phyloP scores from a whole-genome alignment of 2,888 invertebrate species.

The Drosophila pseudotalamancana region DNA sequence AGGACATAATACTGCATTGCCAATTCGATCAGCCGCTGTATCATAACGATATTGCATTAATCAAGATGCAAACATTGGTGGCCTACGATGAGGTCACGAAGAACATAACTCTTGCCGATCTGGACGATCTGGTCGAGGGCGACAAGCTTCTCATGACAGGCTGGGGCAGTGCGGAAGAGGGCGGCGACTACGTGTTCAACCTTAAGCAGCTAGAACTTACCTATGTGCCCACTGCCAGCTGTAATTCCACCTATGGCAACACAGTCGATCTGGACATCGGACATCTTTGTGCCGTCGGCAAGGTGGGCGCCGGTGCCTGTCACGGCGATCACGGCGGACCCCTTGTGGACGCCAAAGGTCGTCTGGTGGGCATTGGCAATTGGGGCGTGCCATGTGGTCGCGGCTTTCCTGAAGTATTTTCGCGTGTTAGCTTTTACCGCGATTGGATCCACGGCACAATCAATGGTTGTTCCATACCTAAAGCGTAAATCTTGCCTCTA shows the following conservation, averaged over 20 bases:
- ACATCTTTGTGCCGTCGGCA: slow-evolving; percentile 86
- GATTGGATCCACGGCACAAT: slow-evolving; percentile 81
- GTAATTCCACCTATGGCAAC: slow-evolving; percentile 80
- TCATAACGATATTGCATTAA: slow-evolving; percentile 88
- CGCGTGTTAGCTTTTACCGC: slow-evolving; percentile 74
- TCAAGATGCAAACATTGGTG: slow-evolving; percentile 86
- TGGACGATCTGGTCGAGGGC: slow-evolving; percentile 84
- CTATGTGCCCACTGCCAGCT: slow-evolving; percentile 85
- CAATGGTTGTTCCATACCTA: slow-evolving; percentile 65
- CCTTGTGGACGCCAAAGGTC: slow-evolving; percentile 70
- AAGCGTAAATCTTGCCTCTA: slow-evolving; percentile 3
- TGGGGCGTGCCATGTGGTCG: slow-evolving; percentile 82
- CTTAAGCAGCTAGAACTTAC: slow-evolving; percentile 86
- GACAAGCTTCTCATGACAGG: slow-evolving; percentile 86
- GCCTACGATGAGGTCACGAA: slow-evolving; percentile 85
- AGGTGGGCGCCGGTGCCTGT: slow-evolving; percentile 85
- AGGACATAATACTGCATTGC: slow-evolving; percentile 73
- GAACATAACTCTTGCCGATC: slow-evolving; percentile 86
- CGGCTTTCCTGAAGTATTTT: slow-evolving; percentile 83
- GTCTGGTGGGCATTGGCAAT: slow-evolving; percentile 81
- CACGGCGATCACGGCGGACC: slow-evolving; percentile 83
- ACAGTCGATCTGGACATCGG: slow-evolving; percentile 85
- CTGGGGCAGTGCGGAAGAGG: slow-evolving; percentile 86
- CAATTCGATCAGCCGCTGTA: slow-evolving; percentile 81
- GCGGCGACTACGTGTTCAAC: slow-evolving; percentile 85